These are phyloP conservation scores for Apamea anceps DNA, from an alignment of 2,888 invertebrate genomes.

Conservation along the genomic window DNA sequence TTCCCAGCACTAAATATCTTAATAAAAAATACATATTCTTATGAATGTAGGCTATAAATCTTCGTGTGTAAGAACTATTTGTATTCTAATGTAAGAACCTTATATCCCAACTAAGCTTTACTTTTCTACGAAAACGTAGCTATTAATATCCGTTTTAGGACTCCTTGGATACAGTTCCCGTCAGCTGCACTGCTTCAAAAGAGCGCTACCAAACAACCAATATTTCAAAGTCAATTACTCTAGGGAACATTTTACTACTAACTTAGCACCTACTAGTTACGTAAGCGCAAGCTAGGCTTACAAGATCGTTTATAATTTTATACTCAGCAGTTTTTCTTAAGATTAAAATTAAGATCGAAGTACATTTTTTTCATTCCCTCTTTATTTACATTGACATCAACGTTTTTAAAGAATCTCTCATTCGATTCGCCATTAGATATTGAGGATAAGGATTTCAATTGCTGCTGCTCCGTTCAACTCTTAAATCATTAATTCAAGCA, in stretches of 20 bases:
- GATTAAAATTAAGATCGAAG: constrained; percentile 84
- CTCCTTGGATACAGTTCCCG: constrained; percentile 77
- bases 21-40: constrained; percentile 85
- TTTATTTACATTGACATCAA: constrained; percentile 63
- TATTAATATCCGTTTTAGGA: constrained; percentile 77
- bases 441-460: constrained; percentile 64
- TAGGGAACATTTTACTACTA: constrained; percentile 94
- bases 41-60: constrained; percentile 88
- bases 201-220: constrained; percentile 81
- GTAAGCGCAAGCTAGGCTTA: constrained; percentile 89
- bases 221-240: constrained; percentile 96
- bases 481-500: constrained; percentile 61
- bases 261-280: constrained; percentile 88
- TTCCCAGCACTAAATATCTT: constrained; percentile 52
- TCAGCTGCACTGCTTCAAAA: constrained; percentile 76
- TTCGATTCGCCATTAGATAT: constrained; percentile 57
- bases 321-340: constrained; percentile 87
- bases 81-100: constrained; percentile 80
- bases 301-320: constrained; percentile 89
- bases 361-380: constrained; percentile 65
- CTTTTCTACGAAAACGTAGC: constrained; percentile 85
- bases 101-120: constrained; percentile 87
- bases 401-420: constrained; percentile 47
- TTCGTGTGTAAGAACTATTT: constrained; percentile 83
- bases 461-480: constrained; percentile 73